A percentile compares a stretch with the other conserved stretches of the same genome.
Conservation (phyloP, 2,888 invertebrate species). For the Eugnorisma glareosa region DNA sequence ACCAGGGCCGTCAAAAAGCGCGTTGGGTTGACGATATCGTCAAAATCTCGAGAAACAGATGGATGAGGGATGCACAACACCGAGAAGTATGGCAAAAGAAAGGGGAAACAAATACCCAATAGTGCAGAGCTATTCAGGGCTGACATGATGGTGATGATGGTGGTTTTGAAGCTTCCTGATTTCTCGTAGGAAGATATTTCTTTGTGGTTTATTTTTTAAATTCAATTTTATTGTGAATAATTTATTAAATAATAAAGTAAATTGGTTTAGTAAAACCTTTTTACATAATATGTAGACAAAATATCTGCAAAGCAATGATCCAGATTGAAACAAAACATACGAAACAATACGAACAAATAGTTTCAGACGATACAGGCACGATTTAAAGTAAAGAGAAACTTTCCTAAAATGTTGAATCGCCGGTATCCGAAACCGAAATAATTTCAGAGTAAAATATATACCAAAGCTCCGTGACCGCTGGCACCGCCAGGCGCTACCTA, state of each 20-base stretch:
- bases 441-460: conserved; percentile 14
- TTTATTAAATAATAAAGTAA: too few relatives aligned
- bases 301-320: not conserved
- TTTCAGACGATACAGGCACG: not conserved
- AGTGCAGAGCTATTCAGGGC: too few relatives aligned
- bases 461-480: not conserved
- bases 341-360: conserved; percentile 10
- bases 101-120: too few relatives aligned
- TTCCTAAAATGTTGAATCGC: conserved; percentile 17
- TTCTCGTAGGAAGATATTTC: not conserved
- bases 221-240: too few relatives aligned
- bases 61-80: too few relatives aligned
- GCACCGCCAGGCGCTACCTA: not conserved
- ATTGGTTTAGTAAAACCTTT: too few relatives aligned
- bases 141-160: too few relatives aligned
- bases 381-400: conserved; percentile 16
- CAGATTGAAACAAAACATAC: not conserved
- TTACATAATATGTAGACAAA: not conserved
- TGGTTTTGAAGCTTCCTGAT: not conserved
- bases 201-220: not conserved
- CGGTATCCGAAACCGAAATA: conserved; percentile 2
- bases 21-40: too few relatives aligned
- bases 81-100: too few relatives aligned
- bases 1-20: too few relatives aligned
- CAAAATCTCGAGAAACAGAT: too few relatives aligned